Base-by-base conservation (phyloP, 2,888 invertebrate genomes). In the Biston betularia region DNA sequence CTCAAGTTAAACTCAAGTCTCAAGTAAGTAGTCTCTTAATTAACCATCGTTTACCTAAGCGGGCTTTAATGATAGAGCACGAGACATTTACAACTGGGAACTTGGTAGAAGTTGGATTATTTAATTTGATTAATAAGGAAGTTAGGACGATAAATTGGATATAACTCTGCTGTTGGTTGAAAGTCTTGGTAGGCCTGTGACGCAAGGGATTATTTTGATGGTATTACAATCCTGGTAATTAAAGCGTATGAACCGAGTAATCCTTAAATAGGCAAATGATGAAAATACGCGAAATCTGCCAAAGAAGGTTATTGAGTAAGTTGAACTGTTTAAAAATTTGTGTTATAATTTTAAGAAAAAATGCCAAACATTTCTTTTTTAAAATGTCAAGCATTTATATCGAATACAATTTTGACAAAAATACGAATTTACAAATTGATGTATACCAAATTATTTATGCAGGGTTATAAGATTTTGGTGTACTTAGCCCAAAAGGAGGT, bases 11-110 rank as follows among this genome's bases (percentile, higher is more conserved):
- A 73, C 62, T 66, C 57, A 33, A 65, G 34, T 50, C 52, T 69
- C 70, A 75, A 79, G 71, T 70, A 75, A 76, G 72, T 77, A 77
- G 65, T 71, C 62, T 66, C 75, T 75, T 78, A 80, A 81, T 80
- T 81, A 78, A 76, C 77, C 75, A 69, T 71, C 71, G 74, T 77
- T 81, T 76, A 75, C 73, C 74, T 78, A 75, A 75, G 77, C 73
- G 63, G 68, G 63, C 73, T 75, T 77, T 78, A 79, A 78, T 76
- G 74, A 77, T 68, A 71, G 72, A 75, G 67, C 63, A 77, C 70
- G 74, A 69, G 75, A 77, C 78, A 60, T 73, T 78, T 74, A 70
- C 72, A 73, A 77, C 72, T 77, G 74, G 60, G 71, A 66, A 74
- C 69, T 77, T 74, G 58, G 68, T 63, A 52, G 65, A 63, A 72